A percentile compares a stretch with the other conserved stretches of the same genome.
phyloP scores from a whole-genome alignment of 2,113 vertebrate genomes.

The Tragelaphus imberbis region DNA sequence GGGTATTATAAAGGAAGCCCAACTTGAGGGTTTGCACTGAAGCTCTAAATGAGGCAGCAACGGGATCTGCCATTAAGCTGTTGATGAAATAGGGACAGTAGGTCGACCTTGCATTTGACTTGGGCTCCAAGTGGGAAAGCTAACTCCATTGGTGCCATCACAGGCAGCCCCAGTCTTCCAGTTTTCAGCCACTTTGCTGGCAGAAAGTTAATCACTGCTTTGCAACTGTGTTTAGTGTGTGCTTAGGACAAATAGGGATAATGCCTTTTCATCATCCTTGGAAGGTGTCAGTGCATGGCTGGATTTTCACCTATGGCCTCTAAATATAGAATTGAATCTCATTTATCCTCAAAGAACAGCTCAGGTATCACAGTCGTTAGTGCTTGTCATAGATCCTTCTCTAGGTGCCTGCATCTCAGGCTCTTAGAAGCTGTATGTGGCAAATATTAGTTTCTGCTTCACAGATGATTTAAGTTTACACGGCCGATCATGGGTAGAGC shows the following conservation, averaged over 20 bases:
- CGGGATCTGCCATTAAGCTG: not conserved
- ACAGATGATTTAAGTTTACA: not conserved
- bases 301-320: not conserved
- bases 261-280: not conserved
- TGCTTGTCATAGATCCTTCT: too few species aligned
- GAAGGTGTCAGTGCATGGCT: not conserved
- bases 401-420: not conserved
- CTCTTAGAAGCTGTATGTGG: not conserved
- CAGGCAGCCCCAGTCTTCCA: fast-evolving
- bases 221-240: slow-evolving; percentile 31
- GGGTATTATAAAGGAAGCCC: slow-evolving; percentile 72
- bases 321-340: not conserved
- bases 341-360: not conserved
- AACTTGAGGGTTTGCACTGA: slow-evolving; percentile 59
- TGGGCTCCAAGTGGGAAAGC: fast-evolving
- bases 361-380: not conserved
- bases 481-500: not conserved
- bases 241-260: not conserved
- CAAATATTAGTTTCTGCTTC: not conserved
- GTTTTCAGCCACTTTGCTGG: not conserved
- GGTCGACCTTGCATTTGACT: not conserved
- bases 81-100: not conserved
- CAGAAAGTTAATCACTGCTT: slow-evolving; percentile 65
- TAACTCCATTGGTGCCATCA: not conserved
- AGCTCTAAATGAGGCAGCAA: fast-evolving